phyloP scores from a whole-genome alignment of 2,888 invertebrate genomes.

The Tigriopus californicus region DNA sequence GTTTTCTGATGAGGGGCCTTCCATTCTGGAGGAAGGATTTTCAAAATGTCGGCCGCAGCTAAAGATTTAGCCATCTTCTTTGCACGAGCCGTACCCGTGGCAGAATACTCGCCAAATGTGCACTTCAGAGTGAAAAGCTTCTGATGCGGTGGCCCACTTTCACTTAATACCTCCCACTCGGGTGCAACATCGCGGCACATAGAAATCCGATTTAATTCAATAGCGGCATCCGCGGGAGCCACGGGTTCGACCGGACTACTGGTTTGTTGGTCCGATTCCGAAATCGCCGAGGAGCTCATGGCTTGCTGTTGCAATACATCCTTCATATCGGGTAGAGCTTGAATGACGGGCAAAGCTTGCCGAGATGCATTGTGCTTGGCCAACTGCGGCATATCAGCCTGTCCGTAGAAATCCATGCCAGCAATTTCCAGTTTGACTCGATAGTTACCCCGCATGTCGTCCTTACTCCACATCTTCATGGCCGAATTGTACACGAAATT shows the following conservation, averaged over 20 bases:
- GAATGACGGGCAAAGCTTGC: conserved; percentile 2
- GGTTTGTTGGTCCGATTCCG: background rate
- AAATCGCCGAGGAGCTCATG: no score
- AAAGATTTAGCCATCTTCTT: conserved; percentile 10
- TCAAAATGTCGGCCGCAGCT: conserved; percentile 1
- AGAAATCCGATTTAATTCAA: conserved; percentile 11
- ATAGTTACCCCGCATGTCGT: conserved; percentile 5
- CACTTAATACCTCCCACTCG: conserved; percentile 4
- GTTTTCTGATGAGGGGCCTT: background rate
- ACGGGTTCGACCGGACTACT: background rate
- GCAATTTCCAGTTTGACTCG: conserved; percentile 7
- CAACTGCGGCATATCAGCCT: conserved; percentile 13
- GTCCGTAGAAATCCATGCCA: conserved; percentile 9
- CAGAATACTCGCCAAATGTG: conserved; percentile 5
- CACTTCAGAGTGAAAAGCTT: conserved; percentile 1
- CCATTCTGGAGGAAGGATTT: conserved; percentile 4
- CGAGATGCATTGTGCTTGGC: conserved; percentile 12
- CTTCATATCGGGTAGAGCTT: conserved; percentile 4
- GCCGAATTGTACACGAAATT: conserved; percentile 14
- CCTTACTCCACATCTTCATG: conserved; percentile 11
- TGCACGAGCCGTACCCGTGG: conserved; percentile 3
- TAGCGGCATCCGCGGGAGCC: conserved; percentile 1
- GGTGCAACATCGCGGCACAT: background rate
- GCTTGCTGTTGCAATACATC: background rate
- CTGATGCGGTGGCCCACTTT: conserved; percentile 9